phyloP scores from a whole-genome alignment of 1,140 invertebrate species.

The Tetramorium alpestre region DNA sequence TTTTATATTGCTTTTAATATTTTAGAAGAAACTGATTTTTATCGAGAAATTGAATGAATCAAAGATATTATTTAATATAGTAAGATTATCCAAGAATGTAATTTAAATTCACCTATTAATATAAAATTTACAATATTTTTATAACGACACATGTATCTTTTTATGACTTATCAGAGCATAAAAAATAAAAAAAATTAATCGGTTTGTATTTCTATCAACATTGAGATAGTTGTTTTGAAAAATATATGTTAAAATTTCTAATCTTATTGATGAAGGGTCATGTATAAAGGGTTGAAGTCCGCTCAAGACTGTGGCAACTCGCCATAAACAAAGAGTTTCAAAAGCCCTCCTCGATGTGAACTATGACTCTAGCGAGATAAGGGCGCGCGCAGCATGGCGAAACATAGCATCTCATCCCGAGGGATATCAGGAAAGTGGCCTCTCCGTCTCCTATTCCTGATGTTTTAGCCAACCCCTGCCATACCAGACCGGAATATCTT shows the following conservation, averaged over 20 bases:
- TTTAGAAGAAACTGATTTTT: neutral
- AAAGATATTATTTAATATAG: neutral
- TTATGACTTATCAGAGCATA: neutral
- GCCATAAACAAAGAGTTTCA: slow-evolving; percentile 59
- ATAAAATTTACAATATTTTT: neutral
- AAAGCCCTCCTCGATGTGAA: slow-evolving; percentile 23
- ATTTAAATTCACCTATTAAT: neutral
- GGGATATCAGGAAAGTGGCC: slow-evolving; percentile 82
- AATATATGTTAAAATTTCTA: neutral
- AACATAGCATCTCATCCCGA: slow-evolving; percentile 77
- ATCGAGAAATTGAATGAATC: neutral
- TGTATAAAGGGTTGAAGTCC: slow-evolving; percentile 13
- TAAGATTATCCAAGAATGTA: neutral
- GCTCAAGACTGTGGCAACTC: neutral
- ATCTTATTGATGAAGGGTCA: slow-evolving; percentile 19
- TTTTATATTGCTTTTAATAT: neutral
- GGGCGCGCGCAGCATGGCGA: slow-evolving; percentile 73
- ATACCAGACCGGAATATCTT: slow-evolving; percentile 82
- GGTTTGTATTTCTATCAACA: neutral
- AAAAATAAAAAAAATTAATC: neutral
- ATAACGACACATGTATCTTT: neutral
- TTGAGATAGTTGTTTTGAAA: neutral
- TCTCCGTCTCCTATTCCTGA: slow-evolving; percentile 72
- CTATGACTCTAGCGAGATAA: slow-evolving; percentile 78
- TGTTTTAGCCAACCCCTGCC: slow-evolving; percentile 77